Conservation (phyloP, 2,888 invertebrate species). For the Napeogenes sylphis region DNA sequence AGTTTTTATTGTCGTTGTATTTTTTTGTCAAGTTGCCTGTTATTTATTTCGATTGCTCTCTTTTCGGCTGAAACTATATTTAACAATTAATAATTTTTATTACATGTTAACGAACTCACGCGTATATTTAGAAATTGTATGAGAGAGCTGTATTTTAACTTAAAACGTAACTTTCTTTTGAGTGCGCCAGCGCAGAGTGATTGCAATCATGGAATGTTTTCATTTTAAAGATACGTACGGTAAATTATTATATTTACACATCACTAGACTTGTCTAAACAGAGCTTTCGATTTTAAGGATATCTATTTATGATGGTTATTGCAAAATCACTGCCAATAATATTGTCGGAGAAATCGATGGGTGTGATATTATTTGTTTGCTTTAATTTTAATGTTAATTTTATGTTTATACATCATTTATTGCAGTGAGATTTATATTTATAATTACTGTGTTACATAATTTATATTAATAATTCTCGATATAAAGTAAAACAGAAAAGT, state of each 20-base stretch:
- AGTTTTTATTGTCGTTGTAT: no score
- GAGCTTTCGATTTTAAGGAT: slow-evolving; percentile 23
- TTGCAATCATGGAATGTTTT: slow-evolving; percentile 28
- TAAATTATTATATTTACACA: slow-evolving; percentile 21
- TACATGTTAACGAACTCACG: slow-evolving; percentile 18
- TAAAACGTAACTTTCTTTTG: slow-evolving; percentile 29
- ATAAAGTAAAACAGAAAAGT: no score
- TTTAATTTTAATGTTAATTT: no score
- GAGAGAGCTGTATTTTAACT: slow-evolving; percentile 31
- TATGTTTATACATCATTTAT: no score
- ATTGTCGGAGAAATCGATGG: slow-evolving; percentile 16
- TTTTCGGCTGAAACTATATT: background rate
- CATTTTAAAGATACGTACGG: slow-evolving; percentile 21
- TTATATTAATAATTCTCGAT: no score
- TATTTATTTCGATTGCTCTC: background rate
- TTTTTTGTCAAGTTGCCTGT: no score
- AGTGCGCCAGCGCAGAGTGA: slow-evolving; percentile 24
- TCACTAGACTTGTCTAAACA: slow-evolving; percentile 12
- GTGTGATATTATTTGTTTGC: no score
- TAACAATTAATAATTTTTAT: slow-evolving; percentile 1
- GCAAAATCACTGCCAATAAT: slow-evolving; percentile 17
- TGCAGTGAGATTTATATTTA: no score
- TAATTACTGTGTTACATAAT: no score
- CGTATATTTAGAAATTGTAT: slow-evolving; percentile 29
- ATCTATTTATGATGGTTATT: slow-evolving; percentile 16